A percentile compares a stretch with the other conserved stretches of the same genome.
Evolutionary conservation across 2,797 vertebrate genomes (phyloP).

Genomic region (Silurus lanzhouensis): DNA sequence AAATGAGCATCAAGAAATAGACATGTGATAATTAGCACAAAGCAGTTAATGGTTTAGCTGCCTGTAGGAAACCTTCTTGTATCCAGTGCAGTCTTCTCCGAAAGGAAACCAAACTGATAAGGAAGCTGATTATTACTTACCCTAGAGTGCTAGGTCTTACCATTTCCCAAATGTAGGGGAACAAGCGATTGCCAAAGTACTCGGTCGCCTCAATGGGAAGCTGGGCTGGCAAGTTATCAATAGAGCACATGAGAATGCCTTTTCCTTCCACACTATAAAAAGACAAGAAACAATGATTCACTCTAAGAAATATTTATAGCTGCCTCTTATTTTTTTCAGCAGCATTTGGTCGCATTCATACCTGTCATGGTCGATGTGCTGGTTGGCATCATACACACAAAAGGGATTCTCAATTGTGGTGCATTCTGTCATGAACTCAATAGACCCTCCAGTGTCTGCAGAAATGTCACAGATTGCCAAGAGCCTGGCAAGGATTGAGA

Average conservation of each 20-base stretch:
- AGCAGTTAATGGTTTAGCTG: neutral
- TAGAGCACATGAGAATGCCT: slow-evolving; percentile 98
- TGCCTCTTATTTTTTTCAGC: neutral
- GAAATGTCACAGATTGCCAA: slow-evolving; percentile 98
- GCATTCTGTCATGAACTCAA: slow-evolving; percentile 96
- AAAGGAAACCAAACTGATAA: slow-evolving; percentile 41
- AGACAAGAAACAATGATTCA: neutral
- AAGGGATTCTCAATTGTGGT: slow-evolving; percentile 96
- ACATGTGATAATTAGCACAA: neutral
- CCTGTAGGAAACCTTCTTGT: neutral
- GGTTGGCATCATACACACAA: slow-evolving; percentile 96
- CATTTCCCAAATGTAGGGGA: slow-evolving; percentile 97
- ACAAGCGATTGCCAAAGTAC: slow-evolving; percentile 93
- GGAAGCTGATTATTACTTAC: neutral
- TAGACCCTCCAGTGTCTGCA: slow-evolving; percentile 93
- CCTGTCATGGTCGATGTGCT: slow-evolving; percentile 94
- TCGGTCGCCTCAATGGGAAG: slow-evolving; percentile 96
- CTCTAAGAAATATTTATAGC: neutral
- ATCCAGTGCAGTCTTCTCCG: slow-evolving; percentile 48
- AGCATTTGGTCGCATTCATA: slow-evolving; percentile 58
- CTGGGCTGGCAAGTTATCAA: slow-evolving; percentile 96
- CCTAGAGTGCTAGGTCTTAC: slow-evolving; percentile 72
- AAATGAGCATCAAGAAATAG: neutral
- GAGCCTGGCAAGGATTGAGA: slow-evolving; percentile 73
- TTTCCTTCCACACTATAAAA: slow-evolving; percentile 87